Evolutionary conservation across 2,113 vertebrate species (phyloP).

Genomic region (Psittacula cyanocephala): DNA sequence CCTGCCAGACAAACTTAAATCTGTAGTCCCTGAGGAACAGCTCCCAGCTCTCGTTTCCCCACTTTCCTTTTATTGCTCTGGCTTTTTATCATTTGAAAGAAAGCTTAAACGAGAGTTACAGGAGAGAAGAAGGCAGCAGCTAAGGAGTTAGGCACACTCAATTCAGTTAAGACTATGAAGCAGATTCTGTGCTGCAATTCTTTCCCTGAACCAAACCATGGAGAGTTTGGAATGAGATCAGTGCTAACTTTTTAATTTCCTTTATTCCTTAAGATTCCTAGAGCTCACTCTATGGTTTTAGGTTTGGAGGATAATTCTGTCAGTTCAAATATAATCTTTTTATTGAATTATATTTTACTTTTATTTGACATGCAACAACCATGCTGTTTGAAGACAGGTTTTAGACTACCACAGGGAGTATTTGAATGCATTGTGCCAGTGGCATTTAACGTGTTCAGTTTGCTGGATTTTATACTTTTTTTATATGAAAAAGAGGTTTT

Average conservation of each 20-base stretch:
- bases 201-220: neutral
- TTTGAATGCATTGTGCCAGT: neutral
- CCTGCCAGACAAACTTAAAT: neutral
- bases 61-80: neutral
- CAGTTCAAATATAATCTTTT: neutral
- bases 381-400: conserved; percentile 4
- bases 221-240: neutral
- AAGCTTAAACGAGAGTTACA: neutral
- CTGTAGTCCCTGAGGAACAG: neutral
- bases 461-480: neutral
- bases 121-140: neutral
- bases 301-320: neutral
- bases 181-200: neutral
- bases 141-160: neutral
- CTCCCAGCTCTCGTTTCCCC: neutral
- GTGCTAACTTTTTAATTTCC: neutral
- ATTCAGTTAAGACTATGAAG: neutral
- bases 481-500: neutral
- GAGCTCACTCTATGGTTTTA: neutral
- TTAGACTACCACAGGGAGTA: neutral
- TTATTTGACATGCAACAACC: neutral
- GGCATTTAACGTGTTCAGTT: conserved; percentile 5
- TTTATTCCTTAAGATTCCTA: neutral
- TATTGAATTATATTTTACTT: neutral
- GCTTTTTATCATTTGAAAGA: neutral